Percentiles rank a stretch among this genome's conserved stretches.
phyloP scores from a whole-genome alignment of 2,797 vertebrate genomes.

The Masticophis lateralis region DNA sequence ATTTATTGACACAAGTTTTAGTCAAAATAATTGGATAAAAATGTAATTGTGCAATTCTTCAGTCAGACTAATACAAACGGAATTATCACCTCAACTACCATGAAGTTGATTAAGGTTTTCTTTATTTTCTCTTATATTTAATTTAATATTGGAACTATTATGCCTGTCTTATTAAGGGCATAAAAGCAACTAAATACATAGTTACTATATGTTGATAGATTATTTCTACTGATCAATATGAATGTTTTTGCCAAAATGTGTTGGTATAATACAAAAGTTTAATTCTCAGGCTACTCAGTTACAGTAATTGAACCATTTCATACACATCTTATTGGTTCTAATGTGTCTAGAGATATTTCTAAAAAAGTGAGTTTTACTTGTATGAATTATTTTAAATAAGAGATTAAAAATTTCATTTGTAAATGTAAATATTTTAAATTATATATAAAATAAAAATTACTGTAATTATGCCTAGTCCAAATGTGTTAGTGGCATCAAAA shows the following conservation, averaged over 20 bases:
- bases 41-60: not conserved
- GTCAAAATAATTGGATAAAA: not conserved
- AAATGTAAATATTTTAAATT: not conserved
- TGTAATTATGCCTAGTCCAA: not conserved
- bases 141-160: not conserved
- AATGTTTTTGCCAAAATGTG: not conserved
- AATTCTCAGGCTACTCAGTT: not conserved
- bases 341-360: not conserved
- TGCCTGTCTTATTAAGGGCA: not conserved
- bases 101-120: not conserved
- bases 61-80: not conserved
- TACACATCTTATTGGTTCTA: not conserved
- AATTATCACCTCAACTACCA: not conserved
- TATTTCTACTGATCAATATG: not conserved
- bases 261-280: not conserved
- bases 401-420: not conserved
- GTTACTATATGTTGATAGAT: not conserved
- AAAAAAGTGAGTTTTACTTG: not conserved
- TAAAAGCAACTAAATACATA: not conserved
- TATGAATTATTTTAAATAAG: not conserved
- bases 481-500: not conserved
- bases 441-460: not conserved
- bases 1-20: not conserved
- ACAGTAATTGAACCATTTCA: not conserved
- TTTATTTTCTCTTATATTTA: not conserved